Evolutionary conservation across 2,797 vertebrate species (phyloP).

Genomic region (Amblyraja radiata): DNA sequence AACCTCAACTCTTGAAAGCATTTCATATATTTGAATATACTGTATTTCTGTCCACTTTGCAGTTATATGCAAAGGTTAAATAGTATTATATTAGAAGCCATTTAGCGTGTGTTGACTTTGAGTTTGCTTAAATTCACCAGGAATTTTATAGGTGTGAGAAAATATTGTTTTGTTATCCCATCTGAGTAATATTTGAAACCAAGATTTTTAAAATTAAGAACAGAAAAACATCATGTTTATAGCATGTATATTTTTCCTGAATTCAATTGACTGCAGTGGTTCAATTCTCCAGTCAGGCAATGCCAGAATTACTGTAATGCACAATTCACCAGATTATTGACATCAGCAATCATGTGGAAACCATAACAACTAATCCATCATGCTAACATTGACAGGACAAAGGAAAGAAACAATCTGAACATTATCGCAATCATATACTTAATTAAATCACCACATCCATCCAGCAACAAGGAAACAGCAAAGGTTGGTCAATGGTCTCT

Average conservation of each 20-base stretch:
- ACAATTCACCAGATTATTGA: constrained; percentile 29
- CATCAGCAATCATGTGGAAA: constrained; percentile 25
- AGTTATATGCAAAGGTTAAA: not conserved
- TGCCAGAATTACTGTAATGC: not conserved
- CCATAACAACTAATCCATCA: constrained; percentile 29
- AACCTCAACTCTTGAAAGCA: not conserved
- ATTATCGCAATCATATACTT: constrained; percentile 3
- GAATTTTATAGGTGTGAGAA: not conserved
- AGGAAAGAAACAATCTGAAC: constrained; percentile 13
- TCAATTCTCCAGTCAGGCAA: constrained; percentile 34
- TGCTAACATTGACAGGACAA: not conserved
- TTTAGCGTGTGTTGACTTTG: not conserved
- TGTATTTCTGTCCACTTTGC: not conserved
- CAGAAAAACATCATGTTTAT: constrained; percentile 1
- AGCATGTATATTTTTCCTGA: not conserved
- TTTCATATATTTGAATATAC: not conserved
- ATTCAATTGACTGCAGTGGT: constrained; percentile 30
- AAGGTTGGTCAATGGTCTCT: not conserved
- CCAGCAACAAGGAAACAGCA: not conserved
- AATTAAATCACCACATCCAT: not conserved
- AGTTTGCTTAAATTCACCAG: not conserved
- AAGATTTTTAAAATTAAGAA: not conserved
- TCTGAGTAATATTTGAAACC: not conserved
- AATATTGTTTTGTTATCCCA: not conserved
- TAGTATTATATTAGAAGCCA: not conserved